Evolutionary conservation across 2,797 vertebrate genomes (phyloP).

Genomic region (Sternarchorhynchus goeldii): DNA sequence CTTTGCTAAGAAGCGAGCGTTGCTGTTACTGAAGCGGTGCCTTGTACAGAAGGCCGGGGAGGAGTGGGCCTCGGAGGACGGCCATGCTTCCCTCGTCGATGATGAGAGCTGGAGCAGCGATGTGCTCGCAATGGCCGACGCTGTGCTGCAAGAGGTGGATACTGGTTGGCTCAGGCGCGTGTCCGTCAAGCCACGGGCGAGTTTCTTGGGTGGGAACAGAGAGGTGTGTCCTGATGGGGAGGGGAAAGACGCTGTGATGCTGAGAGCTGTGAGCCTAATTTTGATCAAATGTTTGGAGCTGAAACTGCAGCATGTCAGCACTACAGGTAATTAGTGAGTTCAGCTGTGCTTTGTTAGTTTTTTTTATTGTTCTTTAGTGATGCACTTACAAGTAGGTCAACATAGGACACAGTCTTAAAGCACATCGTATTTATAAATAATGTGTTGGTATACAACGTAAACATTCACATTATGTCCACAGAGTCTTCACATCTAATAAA

Average conservation of each 20-base stretch:
- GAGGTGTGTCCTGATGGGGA: not conserved
- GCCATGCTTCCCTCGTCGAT: not conserved
- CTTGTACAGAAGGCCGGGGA: constrained; percentile 80
- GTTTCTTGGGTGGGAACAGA: constrained; percentile 79
- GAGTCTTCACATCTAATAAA: no score
- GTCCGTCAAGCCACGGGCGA: constrained; percentile 59
- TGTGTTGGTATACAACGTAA: no score
- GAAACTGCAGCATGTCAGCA: constrained; percentile 63
- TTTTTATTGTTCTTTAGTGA: no score
- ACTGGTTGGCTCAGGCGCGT: constrained; percentile 75
- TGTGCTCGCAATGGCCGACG: constrained; percentile 64
- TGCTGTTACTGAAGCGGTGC: constrained; percentile 84
- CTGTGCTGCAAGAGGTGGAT: constrained; percentile 70
- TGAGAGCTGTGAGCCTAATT: constrained; percentile 83
- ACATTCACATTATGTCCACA: no score
- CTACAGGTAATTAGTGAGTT: constrained; percentile 60
- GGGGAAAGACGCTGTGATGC: constrained; percentile 74
- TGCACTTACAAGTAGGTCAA: no score
- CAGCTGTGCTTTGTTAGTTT: no score
- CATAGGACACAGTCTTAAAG: no score
- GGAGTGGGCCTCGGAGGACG: constrained; percentile 69
- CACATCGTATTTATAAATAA: no score
- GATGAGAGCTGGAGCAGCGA: constrained; percentile 63
- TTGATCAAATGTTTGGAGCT: constrained; percentile 86
- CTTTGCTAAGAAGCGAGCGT: constrained; percentile 76